Percentiles rank a stretch among this genome's conserved stretches.
phyloP scores from a whole-genome alignment of 2,888 invertebrate species.

The Spisula solida region DNA sequence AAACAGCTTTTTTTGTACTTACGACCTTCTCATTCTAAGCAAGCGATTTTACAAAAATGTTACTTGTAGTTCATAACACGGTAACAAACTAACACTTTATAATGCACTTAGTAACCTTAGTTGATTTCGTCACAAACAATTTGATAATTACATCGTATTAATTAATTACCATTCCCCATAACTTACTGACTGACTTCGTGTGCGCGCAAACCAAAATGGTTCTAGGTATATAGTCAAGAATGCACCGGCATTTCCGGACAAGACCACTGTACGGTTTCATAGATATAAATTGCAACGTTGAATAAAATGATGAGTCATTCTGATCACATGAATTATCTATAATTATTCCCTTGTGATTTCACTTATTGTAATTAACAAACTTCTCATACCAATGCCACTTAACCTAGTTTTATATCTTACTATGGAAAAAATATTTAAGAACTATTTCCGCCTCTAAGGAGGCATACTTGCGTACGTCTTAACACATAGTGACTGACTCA shows the following conservation, averaged over 20 bases:
- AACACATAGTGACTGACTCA: slow-evolving; percentile 6
- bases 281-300: neutral
- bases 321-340: neutral
- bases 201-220: neutral
- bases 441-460: neutral
- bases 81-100: no score
- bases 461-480: neutral
- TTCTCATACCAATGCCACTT: slow-evolving; percentile 6
- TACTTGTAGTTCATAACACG: no score
- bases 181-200: neutral
- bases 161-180: neutral
- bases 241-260: slow-evolving; percentile 11
- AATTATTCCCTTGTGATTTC: slow-evolving; percentile 1
- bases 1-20: no score
- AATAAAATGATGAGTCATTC: neutral
- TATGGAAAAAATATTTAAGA: neutral
- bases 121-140: neutral
- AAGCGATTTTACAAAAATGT: no score
- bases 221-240: neutral
- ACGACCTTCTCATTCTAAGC: no score
- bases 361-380: slow-evolving; percentile 13
- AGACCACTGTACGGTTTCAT: neutral
- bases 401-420: slow-evolving; percentile 4
- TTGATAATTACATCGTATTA: neutral
- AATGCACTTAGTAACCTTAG: neutral